Evolutionary conservation across 2,113 vertebrate genomes (phyloP), one percentile per base, ranked within the genome.

Genomic region (Oreochromis niloticus): DNA sequence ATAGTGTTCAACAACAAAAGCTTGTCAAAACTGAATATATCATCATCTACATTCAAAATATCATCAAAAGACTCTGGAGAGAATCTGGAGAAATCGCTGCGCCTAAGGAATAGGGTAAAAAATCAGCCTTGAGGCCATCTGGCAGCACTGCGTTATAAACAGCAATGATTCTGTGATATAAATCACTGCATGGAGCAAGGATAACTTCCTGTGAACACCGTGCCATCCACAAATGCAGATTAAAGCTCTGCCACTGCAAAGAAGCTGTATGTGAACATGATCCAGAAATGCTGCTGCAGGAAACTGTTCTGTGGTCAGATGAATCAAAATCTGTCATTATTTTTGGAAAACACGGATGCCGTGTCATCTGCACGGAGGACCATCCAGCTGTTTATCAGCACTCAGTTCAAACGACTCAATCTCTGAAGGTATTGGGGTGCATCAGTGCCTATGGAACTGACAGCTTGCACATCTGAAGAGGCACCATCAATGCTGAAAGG

Each of bases 81-180:
- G 19, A 39, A 68, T 68, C 7, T 14, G 11, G n/a, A 68, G 19
- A 68, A 68, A 68, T 41, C 4, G 12, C 19, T 41, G 36, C 3
- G 1, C 4, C 6, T 1, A 14, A 0, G 63, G 63, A 36, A 24
- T 41, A 71, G 43, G 14, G 39, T 9, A n/a, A 43, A 24, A 16
- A 14, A 43, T 71, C 66, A 71, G 3, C n/a, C 36, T 43, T 24
- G n/a, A 0, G 36, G 63, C 36, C 1, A 1, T 13, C 36, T 43
- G 66, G 7, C 66, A 43, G 12, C 7, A 24, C 61, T 0, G 32
- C 1, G 2, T 34, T 0, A 34, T 19, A 34, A 19, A 63, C 30
- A 6, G 16, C 59, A 63, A 0, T 63, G 59, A 63, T 36, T 36
- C 59, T 63, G 32, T 1, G 30, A 63, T 63, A 17, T n/a, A 36